Base-by-base conservation (phyloP, 2,113 vertebrate species). In the Ovis canadensis region DNA sequence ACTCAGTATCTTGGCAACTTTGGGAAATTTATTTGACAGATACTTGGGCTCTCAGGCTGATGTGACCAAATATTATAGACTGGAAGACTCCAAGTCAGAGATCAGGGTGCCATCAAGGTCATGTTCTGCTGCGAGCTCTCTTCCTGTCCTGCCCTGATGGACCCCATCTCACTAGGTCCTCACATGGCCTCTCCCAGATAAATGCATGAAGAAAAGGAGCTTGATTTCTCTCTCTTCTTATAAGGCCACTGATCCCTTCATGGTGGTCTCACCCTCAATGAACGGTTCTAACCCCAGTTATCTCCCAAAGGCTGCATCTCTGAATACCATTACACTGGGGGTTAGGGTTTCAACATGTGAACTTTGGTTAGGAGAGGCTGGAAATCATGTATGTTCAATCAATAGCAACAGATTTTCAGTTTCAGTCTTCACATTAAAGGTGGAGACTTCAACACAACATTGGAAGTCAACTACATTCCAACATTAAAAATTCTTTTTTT, bases 181-280 rank as follows among this genome's bases (percentile, higher is more conserved):
- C 50, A 48, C 27, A 6, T 29, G 27, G 7, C 8, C 31, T 31
- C 45, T 17, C 9, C 23, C 33, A 4, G 40, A 67, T 4, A 23
- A 15, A 9, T 2, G 50, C 19, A 48, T 8, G 6, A 12, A 60
- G 5, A 64, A 14, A 40, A 16, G 33, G 50, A 45, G 12, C 21
- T 43, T 1, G 0, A 43, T 0, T 43, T 55, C 48, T 17, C 17
- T 67, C 17, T 87, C 5, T 36, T 57, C 17, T 33, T 50, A 3
- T 4, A 52, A 82, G 62, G 54, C 23, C 23, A 25, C 36, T 23
- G 31, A 40, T 62, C 23, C n/a, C 27, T 25, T 54, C 4, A 11
- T 0, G 3, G 50, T 36, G 67, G 14, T 12, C 54, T 62, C 62
- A 25, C 3, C 5, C n/a, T 43, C 36, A 21, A 0, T 11, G 15